Conservation (phyloP, 2,797 vertebrate genomes). For the Tenualosa ilisha region DNA sequence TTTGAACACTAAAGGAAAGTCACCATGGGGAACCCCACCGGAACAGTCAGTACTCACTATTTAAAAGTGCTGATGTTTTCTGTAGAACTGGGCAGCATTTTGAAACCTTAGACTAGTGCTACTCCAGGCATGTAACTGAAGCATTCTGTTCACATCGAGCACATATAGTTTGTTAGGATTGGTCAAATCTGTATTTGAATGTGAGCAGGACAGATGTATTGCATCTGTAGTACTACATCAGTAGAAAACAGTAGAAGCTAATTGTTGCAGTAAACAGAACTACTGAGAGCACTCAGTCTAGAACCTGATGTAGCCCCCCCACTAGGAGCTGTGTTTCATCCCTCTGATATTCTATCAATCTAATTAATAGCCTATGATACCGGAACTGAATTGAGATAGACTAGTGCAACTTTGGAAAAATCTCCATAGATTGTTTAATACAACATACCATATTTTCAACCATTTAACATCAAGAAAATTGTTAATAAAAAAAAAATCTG, state of each 20-base stretch:
- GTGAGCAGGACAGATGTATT: no score
- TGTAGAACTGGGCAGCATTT: neutral
- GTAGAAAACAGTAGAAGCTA: no score
- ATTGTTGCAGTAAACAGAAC: no score
- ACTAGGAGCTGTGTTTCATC: neutral
- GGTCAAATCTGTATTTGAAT: no score
- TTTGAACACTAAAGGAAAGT: neutral
- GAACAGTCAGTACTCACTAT: neutral
- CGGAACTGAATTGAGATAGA: slow-evolving; percentile 60
- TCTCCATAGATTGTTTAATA: slow-evolving; percentile 85
- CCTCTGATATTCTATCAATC: neutral
- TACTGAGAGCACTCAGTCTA: no score
- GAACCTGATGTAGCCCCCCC: no score
- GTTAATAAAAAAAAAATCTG: slow-evolving; percentile 80
- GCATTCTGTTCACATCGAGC: no score
- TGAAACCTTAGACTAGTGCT: neutral
- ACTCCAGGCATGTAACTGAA: no score
- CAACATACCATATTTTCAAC: slow-evolving; percentile 85
- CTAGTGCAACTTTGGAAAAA: slow-evolving; percentile 69
- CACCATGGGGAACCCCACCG: neutral
- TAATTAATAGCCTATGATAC: neutral
- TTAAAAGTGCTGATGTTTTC: neutral
- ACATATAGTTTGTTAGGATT: no score
- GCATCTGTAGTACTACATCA: no score
- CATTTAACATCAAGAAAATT: slow-evolving; percentile 84